Evolutionary conservation across 1,140 invertebrate species (phyloP).

Genomic region (Chironomus tepperi): DNA sequence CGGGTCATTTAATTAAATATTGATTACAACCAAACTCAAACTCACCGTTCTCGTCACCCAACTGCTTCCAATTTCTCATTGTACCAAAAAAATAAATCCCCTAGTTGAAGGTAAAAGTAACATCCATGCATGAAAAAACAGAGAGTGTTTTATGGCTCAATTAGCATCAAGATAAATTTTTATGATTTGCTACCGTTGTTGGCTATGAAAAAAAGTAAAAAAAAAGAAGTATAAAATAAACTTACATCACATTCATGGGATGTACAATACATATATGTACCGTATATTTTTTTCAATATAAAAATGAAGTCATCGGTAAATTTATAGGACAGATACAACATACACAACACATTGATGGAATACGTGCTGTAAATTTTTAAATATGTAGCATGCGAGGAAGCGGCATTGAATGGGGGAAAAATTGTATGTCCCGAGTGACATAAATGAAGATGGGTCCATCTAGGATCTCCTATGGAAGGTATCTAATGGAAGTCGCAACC

Average conservation of each 20-base stretch:
- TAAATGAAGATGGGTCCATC: no score
- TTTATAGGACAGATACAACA: constrained; percentile 5
- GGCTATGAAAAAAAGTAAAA: not conserved
- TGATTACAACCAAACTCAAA: no score
- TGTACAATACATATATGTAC: no score
- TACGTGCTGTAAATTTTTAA: constrained; percentile 2
- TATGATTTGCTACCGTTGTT: not conserved
- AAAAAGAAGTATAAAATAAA: constrained; percentile 5
- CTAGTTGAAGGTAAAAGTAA: not conserved
- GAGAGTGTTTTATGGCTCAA: constrained; percentile 12
- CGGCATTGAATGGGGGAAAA: not conserved
- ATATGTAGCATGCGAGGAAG: not conserved
- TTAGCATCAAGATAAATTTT: constrained; percentile 19
- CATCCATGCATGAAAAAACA: not conserved
- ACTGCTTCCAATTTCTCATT: not conserved
- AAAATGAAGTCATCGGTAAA: no score
- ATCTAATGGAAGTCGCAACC: no score
- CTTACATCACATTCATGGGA: not conserved
- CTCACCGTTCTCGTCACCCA: no score
- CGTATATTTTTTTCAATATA: no score
- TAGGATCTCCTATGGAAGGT: no score
- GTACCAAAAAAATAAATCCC: not conserved
- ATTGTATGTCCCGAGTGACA: no score
- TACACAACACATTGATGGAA: constrained; percentile 12
- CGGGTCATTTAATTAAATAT: no score